Evolutionary conservation across 2,888 invertebrate genomes (phyloP).

Genomic region (Nebria salina): DNA sequence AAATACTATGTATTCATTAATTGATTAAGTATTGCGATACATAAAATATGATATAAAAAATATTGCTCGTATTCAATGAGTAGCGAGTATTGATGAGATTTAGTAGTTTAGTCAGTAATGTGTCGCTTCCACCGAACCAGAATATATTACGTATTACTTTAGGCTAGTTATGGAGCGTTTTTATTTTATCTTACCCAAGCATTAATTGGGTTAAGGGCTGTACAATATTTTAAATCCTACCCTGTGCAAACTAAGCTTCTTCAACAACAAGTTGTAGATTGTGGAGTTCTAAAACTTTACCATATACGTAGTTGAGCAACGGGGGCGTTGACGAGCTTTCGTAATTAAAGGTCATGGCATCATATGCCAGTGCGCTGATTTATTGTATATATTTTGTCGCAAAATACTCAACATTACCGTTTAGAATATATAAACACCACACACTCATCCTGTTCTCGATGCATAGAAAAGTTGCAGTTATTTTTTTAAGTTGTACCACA

Average conservation of each 20-base stretch:
- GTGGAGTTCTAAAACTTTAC: neutral
- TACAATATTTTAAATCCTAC: neutral
- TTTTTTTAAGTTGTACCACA: neutral
- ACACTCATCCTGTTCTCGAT: neutral
- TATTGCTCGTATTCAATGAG: no score
- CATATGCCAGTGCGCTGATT: neutral
- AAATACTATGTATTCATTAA: no score
- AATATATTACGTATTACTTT: no score
- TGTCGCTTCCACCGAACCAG: no score
- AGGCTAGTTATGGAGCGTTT: no score
- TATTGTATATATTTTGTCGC: neutral
- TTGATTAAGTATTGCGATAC: no score
- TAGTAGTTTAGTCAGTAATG: no score
- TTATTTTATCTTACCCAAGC: neutral
- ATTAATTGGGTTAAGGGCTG: neutral
- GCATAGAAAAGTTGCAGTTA: neutral
- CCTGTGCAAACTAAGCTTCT: neutral
- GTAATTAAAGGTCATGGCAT: neutral
- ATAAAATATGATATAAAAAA: no score
- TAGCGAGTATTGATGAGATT: no score
- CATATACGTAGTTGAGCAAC: neutral
- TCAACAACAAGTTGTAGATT: neutral
- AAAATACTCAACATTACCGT: neutral
- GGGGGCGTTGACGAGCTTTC: slow-evolving; percentile 1
- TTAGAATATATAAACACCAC: neutral